Base-by-base conservation (phyloP, 2,797 vertebrate species). In the Otolemur crassicaudatus region DNA sequence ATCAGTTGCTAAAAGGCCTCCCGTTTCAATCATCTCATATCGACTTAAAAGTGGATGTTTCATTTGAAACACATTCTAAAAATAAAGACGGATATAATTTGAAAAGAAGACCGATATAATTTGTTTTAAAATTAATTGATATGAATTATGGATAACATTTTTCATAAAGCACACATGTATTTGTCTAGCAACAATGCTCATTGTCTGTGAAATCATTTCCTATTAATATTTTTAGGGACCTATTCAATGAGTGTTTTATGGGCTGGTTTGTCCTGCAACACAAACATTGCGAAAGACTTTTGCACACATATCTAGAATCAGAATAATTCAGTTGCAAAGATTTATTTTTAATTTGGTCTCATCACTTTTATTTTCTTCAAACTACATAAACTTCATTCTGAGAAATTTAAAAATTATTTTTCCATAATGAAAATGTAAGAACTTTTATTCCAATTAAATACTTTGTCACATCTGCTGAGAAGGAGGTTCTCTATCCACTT, bases 391-490 rank as follows among this genome's bases (percentile, higher is more conserved):
- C 56, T 88, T 84, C n/a, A 72, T 80, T 88, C 40, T 40, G 31
- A 80, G 29, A 84, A 94, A 85, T 5, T 69, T 17, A 53, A 91
- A 92, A 87, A 58, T 67, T 46, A 29, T 40, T 96, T 80, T 90
- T 80, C 72, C 4, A 65, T 63, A 70, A 91, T 65, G 7, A 88
- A 97, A 86, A 84, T 76, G 19, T 92, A 90, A 85, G 58, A 83
- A 79, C 12, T 63, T 94, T 94, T 65, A 91, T 43, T 91, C 3
- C 61, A 27, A 67, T 91, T 91, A 97, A 94, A 17, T 70, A 87
- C 49, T 96, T 23, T 90, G 75, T 75, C 77, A 95, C 37, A 69
- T 23, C 43, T 60, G 53, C 80, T 95, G 70, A 96, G 61, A 61
- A 70, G 46, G 0, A 1, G 8, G 40, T 46, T 29, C 76, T 96